Evolutionary conservation across 2,113 vertebrate genomes (phyloP).

Genomic region (Plecotus auritus): DNA sequence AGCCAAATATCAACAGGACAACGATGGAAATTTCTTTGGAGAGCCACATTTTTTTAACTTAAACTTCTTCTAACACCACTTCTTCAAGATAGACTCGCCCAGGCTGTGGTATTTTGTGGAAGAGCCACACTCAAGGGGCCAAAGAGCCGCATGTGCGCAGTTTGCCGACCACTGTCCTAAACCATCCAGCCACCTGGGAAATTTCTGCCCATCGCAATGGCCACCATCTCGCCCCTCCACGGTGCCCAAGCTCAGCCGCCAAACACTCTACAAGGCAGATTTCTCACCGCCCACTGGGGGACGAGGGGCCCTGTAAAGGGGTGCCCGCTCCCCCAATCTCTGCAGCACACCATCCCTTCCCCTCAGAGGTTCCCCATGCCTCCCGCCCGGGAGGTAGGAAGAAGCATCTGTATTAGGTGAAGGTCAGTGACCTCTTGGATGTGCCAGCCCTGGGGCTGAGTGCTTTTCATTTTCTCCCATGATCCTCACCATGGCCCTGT

Average conservation of each 20-base stretch:
- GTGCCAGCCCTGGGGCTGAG: background rate
- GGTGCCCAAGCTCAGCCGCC: background rate
- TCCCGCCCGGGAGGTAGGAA: background rate
- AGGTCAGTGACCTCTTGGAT: background rate
- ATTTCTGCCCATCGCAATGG: background rate
- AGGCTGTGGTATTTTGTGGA: too few relatives aligned
- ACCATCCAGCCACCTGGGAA: background rate
- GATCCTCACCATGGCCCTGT: background rate
- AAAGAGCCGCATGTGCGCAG: too few relatives aligned
- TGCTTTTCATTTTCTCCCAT: background rate
- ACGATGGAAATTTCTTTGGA: too few relatives aligned
- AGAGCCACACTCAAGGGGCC: too few relatives aligned
- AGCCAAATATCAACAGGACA: too few relatives aligned
- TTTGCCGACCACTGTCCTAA: too few relatives aligned
- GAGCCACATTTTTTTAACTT: too few relatives aligned
- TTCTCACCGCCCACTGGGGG: background rate
- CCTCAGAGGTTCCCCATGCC: rapidly evolving
- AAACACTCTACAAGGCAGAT: background rate
- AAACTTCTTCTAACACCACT: too few relatives aligned
- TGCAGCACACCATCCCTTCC: rapidly evolving
- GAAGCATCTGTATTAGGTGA: rapidly evolving
- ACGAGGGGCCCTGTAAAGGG: rapidly evolving
- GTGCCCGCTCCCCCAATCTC: rapidly evolving
- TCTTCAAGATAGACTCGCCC: too few relatives aligned
- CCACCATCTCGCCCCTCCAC: background rate